Percentiles rank a stretch among this genome's conserved stretches.
Evolutionary conservation across 2,888 invertebrate genomes (phyloP).

Genomic region (Ophraella communa): DNA sequence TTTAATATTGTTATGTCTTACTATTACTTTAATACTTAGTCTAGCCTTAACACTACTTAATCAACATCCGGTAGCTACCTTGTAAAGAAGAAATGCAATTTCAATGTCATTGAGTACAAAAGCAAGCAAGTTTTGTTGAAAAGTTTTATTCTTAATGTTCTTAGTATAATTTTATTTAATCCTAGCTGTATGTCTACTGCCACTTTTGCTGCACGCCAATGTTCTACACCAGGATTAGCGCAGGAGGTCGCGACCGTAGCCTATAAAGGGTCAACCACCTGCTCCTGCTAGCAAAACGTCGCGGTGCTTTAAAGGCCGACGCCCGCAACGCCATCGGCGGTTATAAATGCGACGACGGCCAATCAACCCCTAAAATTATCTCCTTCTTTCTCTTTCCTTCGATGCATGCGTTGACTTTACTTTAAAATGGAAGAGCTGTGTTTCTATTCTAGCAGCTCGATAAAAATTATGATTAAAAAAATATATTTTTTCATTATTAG

Average conservation of each 20-base stretch:
- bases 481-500: no score
- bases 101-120: no score
- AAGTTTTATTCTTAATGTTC: no score
- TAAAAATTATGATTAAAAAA: neutral
- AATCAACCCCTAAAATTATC: conserved; percentile 16
- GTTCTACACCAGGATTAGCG: neutral
- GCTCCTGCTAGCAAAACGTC: conserved; percentile 27
- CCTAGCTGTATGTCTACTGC: neutral
- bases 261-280: conserved; percentile 30
- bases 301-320: conserved; percentile 29
- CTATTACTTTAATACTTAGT: no score
- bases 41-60: no score
- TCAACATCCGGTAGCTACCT: no score
- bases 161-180: no score
- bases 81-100: no score
- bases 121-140: no score
- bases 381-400: conserved; percentile 5
- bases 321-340: conserved; percentile 16
- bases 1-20: no score
- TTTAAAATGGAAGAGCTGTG: neutral
- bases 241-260: conserved; percentile 33
- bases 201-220: conserved; percentile 1
- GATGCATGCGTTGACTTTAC: neutral
- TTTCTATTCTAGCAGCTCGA: neutral
- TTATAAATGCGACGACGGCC: conserved; percentile 1